Percentiles rank a stretch among this genome's conserved stretches.
Conservation (phyloP, 2,888 invertebrate genomes). For the Brachypalpus laphriformis region DNA sequence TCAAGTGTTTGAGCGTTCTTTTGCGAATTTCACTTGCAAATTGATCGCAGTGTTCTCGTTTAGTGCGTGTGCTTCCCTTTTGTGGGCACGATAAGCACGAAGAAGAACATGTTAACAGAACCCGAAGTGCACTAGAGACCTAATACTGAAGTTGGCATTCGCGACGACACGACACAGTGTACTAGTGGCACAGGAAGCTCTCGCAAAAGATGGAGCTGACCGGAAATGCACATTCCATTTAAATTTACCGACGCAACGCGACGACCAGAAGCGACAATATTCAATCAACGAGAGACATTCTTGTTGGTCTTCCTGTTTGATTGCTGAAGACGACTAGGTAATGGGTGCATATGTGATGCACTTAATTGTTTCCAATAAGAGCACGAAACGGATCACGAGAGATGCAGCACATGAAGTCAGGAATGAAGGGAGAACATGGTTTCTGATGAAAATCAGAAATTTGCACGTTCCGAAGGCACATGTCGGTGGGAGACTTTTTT, state of each 20-base stretch:
- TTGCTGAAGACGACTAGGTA: not conserved
- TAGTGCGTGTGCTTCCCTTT: constrained; percentile 32
- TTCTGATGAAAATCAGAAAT: not conserved
- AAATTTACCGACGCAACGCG: constrained; percentile 47
- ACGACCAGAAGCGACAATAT: constrained; percentile 23
- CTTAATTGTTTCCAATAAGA: not conserved
- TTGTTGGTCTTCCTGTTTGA: constrained; percentile 41
- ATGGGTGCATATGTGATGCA: not conserved
- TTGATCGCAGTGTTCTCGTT: constrained; percentile 56
- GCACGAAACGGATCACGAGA: constrained; percentile 3
- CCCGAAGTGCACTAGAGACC: constrained; percentile 46
- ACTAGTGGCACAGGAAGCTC: constrained; percentile 66
- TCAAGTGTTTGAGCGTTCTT: constrained; percentile 30
- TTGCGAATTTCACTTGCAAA: constrained; percentile 59
- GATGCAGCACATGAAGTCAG: not conserved
- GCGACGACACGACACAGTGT: constrained; percentile 33
- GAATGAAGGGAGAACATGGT: not conserved
- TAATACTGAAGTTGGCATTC: constrained; percentile 44
- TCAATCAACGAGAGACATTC: constrained; percentile 29
- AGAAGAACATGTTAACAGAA: constrained; percentile 55
- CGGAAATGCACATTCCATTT: constrained; percentile 66
- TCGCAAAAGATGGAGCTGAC: constrained; percentile 46
- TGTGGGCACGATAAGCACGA: not conserved
- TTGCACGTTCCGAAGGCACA: constrained; percentile 4
- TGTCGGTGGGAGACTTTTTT: too few species aligned